phyloP scores from a whole-genome alignment of 2,888 invertebrate genomes.

The Archips xylosteana region DNA sequence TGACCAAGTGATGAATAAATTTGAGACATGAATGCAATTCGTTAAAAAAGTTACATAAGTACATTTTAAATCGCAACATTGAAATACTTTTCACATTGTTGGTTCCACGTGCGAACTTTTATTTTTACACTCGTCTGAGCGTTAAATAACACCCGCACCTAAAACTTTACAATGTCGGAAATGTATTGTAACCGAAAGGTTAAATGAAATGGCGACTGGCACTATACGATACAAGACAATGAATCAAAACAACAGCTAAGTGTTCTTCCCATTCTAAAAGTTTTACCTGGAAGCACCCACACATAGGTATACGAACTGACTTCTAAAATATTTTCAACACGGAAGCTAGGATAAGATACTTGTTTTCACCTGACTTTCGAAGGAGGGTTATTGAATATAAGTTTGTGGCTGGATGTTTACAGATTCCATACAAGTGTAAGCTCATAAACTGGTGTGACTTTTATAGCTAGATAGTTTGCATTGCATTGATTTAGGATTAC shows the following conservation, averaged over 20 bases:
- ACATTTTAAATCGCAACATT: constrained; percentile 16
- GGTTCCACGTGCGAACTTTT: constrained; percentile 4
- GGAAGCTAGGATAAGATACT: not conserved
- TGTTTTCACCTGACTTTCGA: not conserved
- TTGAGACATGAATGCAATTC: not conserved
- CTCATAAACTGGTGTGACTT: constrained; percentile 21
- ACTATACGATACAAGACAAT: constrained; percentile 24
- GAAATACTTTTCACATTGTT: constrained; percentile 18
- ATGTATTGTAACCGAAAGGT: constrained; percentile 12
- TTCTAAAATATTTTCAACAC: not conserved
- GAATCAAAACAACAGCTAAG: not conserved
- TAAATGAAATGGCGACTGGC: constrained; percentile 19
- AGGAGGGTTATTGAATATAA: not conserved
- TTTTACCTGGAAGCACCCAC: not conserved
- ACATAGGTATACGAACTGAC: not conserved
- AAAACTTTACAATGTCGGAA: constrained; percentile 26
- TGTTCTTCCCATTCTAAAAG: constrained; percentile 8
- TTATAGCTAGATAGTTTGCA: constrained; percentile 10
- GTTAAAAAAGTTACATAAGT: not conserved
- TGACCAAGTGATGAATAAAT: not conserved
- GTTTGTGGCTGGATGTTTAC: not conserved
- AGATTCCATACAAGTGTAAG: constrained; percentile 32
- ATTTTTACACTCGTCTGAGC: constrained; percentile 6
- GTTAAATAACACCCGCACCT: constrained; percentile 23
- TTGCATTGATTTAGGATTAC: constrained; percentile 33